A percentile compares a stretch with the other conserved stretches of the same genome.
phyloP scores from a whole-genome alignment of 2,888 invertebrate genomes.

The Trachelus troglodyta region DNA sequence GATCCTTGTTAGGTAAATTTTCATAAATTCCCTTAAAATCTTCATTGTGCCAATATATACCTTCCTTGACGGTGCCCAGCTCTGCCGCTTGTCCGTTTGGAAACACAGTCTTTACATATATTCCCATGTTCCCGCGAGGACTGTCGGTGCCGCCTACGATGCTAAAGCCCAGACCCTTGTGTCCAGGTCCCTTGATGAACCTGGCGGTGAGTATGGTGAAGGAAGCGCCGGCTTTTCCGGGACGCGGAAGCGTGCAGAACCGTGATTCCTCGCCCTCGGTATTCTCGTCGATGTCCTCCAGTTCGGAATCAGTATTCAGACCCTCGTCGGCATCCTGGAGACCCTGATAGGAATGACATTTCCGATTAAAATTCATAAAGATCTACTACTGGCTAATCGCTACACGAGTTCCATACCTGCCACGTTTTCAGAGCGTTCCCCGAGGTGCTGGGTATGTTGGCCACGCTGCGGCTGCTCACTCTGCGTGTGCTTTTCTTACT shows the following conservation, averaged over 20 bases:
- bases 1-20: too few relatives aligned
- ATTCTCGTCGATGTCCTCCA: conserved; percentile 66
- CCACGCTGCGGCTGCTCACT: conserved; percentile 54
- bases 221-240: conserved; percentile 67
- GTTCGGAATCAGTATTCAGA: conserved; percentile 58
- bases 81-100: conserved; percentile 88
- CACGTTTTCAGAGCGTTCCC: conserved; percentile 43
- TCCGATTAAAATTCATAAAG: too few relatives aligned
- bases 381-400: too few relatives aligned
- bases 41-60: conserved; percentile 64
- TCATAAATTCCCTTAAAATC: too few relatives aligned
- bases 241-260: conserved; percentile 72
- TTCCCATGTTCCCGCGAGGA: conserved; percentile 87
- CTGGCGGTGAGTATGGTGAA: conserved; percentile 71
- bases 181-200: conserved; percentile 84
- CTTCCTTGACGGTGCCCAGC: conserved; percentile 82
- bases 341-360: conserved; percentile 15
- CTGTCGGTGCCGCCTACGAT: conserved; percentile 91
- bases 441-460: conserved; percentile 55
- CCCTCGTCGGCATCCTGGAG: conserved; percentile 59
- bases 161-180: conserved; percentile 88
- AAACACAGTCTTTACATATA: conserved; percentile 89
- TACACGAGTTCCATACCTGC: conserved; percentile 42
- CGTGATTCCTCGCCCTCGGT: conserved; percentile 70
- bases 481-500: conserved; percentile 45